A percentile compares a stretch with the other conserved stretches of the same genome.
phyloP scores from a whole-genome alignment of 2,888 invertebrate genomes.

The Masnerella sp. region DNA sequence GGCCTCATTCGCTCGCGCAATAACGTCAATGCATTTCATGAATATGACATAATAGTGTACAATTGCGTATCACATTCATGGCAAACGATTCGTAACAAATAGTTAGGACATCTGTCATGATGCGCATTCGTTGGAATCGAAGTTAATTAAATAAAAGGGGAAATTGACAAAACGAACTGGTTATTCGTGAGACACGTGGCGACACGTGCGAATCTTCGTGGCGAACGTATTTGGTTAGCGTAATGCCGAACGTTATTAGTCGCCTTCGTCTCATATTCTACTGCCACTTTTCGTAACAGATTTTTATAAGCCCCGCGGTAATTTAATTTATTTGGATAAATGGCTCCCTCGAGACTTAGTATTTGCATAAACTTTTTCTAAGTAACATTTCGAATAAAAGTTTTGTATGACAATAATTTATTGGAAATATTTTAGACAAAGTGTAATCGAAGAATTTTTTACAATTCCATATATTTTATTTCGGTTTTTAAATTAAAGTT shows the following conservation, averaged over 20 bases:
- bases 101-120: constrained; percentile 55
- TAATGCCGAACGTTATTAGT: constrained; percentile 67
- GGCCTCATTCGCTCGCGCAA: constrained; percentile 3
- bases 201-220: constrained; percentile 66
- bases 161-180: constrained; percentile 67
- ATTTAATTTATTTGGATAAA: too few species aligned
- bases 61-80: constrained; percentile 41
- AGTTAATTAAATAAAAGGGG: constrained; percentile 76
- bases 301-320: neutral
- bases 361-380: too few species aligned
- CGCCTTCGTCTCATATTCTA: constrained; percentile 22
- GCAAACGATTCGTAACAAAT: constrained; percentile 55
- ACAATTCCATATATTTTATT: too few species aligned
- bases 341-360: too few species aligned
- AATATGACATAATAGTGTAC: constrained; percentile 31
- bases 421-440: too few species aligned
- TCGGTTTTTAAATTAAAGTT: too few species aligned
- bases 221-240: constrained; percentile 59
- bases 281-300: neutral
- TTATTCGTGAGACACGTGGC: constrained; percentile 64
- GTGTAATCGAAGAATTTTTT: too few species aligned
- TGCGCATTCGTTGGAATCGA: constrained; percentile 53
- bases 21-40: constrained; percentile 21
- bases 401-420: too few species aligned
- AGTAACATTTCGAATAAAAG: too few species aligned